Percentiles rank a stretch among this genome's conserved stretches.
Conservation (phyloP, 2,888 invertebrate species). For the Temnothorax rugatulus region DNA sequence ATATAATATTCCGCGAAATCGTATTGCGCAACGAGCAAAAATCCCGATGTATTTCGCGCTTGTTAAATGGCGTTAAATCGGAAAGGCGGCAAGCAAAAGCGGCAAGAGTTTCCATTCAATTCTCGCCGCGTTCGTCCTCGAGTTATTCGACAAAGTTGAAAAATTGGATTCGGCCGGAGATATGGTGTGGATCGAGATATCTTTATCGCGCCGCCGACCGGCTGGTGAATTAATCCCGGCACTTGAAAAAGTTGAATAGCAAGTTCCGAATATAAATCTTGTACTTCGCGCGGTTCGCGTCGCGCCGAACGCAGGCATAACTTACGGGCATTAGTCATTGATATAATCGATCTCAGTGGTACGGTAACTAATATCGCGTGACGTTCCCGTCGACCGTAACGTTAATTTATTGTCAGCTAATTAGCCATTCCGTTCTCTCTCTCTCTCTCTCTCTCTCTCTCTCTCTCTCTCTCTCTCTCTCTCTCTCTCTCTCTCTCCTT, state of each 20-base stretch:
- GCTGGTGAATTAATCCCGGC: slow-evolving; percentile 32
- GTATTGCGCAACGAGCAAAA: neutral
- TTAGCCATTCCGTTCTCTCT: slow-evolving; percentile 64
- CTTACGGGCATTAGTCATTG: slow-evolving; percentile 57
- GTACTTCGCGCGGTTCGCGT: neutral
- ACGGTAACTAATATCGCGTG: slow-evolving; percentile 69
- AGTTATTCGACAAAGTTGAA: slow-evolving; percentile 9
- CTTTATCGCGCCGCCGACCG: slow-evolving; percentile 20
- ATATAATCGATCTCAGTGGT: slow-evolving; percentile 50
- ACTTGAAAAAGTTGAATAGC: slow-evolving; percentile 44
- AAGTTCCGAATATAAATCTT: slow-evolving; percentile 48
- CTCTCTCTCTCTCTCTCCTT: too few relatives aligned
- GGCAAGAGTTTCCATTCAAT: neutral
- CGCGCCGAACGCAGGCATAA: slow-evolving; percentile 13
- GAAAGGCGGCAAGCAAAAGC: neutral
- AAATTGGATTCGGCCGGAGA: slow-evolving; percentile 36
- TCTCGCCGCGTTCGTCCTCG: neutral
- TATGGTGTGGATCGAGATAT: slow-evolving; percentile 30
- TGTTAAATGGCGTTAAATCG: neutral
- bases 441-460: too few relatives aligned
- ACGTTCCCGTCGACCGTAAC: slow-evolving; percentile 67
- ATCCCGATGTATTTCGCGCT: neutral
- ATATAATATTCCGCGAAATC: slow-evolving; percentile 17
- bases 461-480: neutral
- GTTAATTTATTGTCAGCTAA: slow-evolving; percentile 76